Evolutionary conservation across 2,888 invertebrate species (phyloP), one percentile per base, ranked within the genome.

Genomic region (Diogma glabrata): DNA sequence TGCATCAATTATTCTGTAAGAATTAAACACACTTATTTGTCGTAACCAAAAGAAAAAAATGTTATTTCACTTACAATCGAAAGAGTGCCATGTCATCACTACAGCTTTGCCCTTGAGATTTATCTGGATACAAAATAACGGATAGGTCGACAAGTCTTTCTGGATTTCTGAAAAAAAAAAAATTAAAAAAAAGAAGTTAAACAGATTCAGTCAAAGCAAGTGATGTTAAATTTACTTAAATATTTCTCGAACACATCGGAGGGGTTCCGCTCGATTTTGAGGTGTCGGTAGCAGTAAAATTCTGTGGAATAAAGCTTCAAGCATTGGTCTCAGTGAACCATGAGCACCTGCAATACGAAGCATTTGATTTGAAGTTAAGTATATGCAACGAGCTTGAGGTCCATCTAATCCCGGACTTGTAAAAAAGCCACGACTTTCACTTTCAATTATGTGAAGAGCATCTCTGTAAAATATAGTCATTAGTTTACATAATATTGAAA

Each of bases 271-370:
- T 38, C 94, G 76, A 64, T 91, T 89, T 38, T 83, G 77, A 0
- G 88, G 83, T 1, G 89, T 86, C 14, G 94, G 92, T 67, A 93
- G 82, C 0, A 94, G 74, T 4, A 94, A 71, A 85, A 94, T 91
- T 51, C 94, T 77, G 67, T 95, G 94, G 64, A 94, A 94, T 2
- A 95, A 74, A 0, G 94, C 92, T 65, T 94, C 94, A 43, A 95
- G 70, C 38, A 94, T 93, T 8, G 94, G 92, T 12, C 94, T 28
- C 46, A 95, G 70, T n/a, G 84, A 83, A 1, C 87, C 82, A 20
- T 90, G 86, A 30, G 87, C 83, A 0, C 94, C 95, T 1, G 94
- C 90, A 33, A 94, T 72, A 12, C 92, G 78, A 1, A 94, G 84
- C 51, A 95, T 72, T 64, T 93, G 89, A 51, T 88, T 87, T 8